phyloP scores from a whole-genome alignment of 2,797 vertebrate species.

The Clarias platycephalus region DNA sequence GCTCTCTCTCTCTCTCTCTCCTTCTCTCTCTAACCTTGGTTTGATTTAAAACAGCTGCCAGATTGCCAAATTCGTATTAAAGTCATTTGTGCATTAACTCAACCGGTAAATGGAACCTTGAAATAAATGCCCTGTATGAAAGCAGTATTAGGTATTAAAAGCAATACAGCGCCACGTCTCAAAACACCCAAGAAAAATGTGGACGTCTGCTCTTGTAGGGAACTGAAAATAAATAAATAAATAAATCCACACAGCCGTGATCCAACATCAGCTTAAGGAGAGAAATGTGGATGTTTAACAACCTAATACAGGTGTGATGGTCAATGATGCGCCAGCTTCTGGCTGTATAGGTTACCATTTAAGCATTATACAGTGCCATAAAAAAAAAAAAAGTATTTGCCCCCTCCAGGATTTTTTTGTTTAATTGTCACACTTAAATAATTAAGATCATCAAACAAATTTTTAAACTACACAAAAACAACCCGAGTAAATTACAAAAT shows the following conservation, averaged over 20 bases:
- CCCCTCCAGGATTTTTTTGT: too few species aligned
- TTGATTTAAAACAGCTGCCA: background rate
- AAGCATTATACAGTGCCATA: background rate
- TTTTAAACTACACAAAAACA: too few species aligned
- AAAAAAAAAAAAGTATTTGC: too few species aligned
- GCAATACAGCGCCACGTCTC: background rate
- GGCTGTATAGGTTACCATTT: background rate
- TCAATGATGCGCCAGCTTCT: background rate
- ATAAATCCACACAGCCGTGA: too few species aligned
- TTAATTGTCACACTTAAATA: too few species aligned
- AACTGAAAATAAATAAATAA: too few species aligned
- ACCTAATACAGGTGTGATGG: background rate
- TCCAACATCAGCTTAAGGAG: too few species aligned
- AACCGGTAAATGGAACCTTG: background rate
- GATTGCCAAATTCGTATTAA: background rate
- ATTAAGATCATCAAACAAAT: too few species aligned
- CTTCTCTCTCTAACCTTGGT: background rate
- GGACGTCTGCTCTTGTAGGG: too few species aligned
- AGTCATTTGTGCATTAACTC: background rate
- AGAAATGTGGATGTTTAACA: background rate
- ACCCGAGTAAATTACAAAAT: too few species aligned
- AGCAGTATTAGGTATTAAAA: background rate
- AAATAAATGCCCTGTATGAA: background rate
- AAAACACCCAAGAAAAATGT: too few species aligned
- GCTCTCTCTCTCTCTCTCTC: background rate